These are phyloP conservation scores for Unio pictorum DNA, from an alignment of 2,888 invertebrate genomes.

Conservation along the genomic window DNA sequence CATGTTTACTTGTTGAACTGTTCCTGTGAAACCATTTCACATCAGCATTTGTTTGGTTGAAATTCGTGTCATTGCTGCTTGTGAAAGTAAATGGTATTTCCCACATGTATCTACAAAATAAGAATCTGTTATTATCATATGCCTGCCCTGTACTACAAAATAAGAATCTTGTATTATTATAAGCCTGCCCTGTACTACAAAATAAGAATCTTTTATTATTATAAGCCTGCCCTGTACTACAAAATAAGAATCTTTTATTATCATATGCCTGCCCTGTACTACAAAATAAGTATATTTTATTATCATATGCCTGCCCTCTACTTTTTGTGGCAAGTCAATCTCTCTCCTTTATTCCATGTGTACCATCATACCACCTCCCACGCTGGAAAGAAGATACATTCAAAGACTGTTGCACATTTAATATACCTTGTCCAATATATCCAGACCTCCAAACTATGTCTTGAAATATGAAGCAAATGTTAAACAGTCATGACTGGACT, in stretches of 20 bases:
- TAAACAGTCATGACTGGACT: no score
- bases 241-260: no score
- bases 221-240: no score
- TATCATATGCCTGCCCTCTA: background rate
- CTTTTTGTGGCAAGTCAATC: background rate
- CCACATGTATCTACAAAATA: slow-evolving; percentile 47
- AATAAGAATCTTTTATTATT: no score
- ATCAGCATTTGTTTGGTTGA: slow-evolving; percentile 30
- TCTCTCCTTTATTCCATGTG: background rate
- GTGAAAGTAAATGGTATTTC: slow-evolving; percentile 45
- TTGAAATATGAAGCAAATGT: no score
- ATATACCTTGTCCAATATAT: no score
- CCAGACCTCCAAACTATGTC: no score
- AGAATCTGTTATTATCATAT: background rate
- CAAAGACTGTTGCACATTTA: no score
- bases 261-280: no score
- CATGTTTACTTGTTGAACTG: slow-evolving; percentile 5
- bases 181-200: background rate
- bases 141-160: slow-evolving; percentile 17
- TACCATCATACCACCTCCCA: no score
- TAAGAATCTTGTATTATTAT: background rate
- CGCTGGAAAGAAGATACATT: no score
- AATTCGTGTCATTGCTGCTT: slow-evolving; percentile 17
- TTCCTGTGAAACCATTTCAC: slow-evolving; percentile 17
- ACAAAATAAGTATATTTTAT: no score